Conservation (phyloP, 2,797 vertebrate genomes). For the Salmo trutta region DNA sequence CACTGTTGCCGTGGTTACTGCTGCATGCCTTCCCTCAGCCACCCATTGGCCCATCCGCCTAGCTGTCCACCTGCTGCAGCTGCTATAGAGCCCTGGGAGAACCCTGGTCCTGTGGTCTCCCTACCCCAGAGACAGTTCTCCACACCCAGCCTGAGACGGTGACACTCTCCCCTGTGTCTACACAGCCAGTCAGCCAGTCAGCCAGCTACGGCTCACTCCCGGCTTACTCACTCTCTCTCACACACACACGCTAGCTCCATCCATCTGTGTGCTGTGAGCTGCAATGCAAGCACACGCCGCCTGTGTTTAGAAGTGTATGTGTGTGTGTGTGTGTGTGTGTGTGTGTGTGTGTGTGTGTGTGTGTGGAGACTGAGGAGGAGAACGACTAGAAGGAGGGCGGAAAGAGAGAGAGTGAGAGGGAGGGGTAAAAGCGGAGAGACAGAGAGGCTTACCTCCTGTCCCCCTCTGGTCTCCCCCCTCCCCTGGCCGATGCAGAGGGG, state of each 20-base stretch:
- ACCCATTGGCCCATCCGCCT: constrained; percentile 53
- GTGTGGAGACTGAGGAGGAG: constrained; percentile 4
- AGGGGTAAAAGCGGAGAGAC: constrained; percentile 14
- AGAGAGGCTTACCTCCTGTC: constrained; percentile 84
- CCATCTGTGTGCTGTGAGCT: constrained; percentile 72
- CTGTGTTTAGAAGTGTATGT: constrained; percentile 26
- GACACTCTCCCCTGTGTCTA: constrained; percentile 46
- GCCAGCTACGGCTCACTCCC: constrained; percentile 56
- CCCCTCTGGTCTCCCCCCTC: constrained; percentile 74
- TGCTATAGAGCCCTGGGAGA: constrained; percentile 28
- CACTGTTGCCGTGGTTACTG: constrained; percentile 77
- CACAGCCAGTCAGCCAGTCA: constrained; percentile 20
- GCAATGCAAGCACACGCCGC: constrained; percentile 67
- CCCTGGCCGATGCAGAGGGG: constrained; percentile 71
- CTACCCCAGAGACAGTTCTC: constrained; percentile 45
- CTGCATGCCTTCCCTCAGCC: constrained; percentile 44
- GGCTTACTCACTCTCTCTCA: constrained; percentile 55
- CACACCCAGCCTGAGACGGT: constrained; percentile 37
- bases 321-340: constrained; percentile 36
- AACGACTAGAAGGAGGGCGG: constrained; percentile 8
- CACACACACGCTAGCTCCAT: constrained; percentile 20
- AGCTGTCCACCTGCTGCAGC: constrained; percentile 24
- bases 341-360: constrained; percentile 36
- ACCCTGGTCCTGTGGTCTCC: constrained; percentile 29
- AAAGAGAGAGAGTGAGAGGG: not conserved